phyloP scores from a whole-genome alignment of 2,113 vertebrate species.

The Fregata magnificens region DNA sequence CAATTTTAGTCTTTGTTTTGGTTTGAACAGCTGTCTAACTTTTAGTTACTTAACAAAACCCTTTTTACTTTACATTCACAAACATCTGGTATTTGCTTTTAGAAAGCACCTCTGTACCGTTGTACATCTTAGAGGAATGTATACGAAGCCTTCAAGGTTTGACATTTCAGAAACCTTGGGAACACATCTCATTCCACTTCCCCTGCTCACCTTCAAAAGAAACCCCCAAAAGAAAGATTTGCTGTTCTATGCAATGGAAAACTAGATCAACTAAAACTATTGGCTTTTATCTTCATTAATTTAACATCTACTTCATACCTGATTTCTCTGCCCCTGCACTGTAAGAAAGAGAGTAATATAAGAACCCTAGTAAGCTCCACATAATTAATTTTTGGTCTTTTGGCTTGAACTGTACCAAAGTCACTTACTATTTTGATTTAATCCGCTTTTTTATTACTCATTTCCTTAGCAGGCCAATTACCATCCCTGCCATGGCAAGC shows the following conservation, averaged over 20 bases:
- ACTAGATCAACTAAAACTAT: background rate
- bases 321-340: background rate
- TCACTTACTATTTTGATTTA: background rate
- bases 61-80: background rate
- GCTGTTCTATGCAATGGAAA: background rate
- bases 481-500: background rate
- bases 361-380: background rate
- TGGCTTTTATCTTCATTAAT: background rate
- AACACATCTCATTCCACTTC: background rate
- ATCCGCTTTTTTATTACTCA: background rate
- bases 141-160: background rate
- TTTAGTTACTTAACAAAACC: background rate
- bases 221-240: background rate
- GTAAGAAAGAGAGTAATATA: background rate
- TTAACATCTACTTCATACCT: background rate
- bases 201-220: background rate
- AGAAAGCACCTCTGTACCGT: background rate
- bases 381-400: background rate
- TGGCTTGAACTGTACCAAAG: background rate
- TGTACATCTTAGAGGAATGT: background rate
- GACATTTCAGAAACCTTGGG: background rate
- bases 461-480: background rate
- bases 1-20: background rate
- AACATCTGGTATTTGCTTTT: background rate
- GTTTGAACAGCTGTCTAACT: background rate